Conservation (phyloP, 2,797 vertebrate genomes). For the Thalassophryne amazonica region DNA sequence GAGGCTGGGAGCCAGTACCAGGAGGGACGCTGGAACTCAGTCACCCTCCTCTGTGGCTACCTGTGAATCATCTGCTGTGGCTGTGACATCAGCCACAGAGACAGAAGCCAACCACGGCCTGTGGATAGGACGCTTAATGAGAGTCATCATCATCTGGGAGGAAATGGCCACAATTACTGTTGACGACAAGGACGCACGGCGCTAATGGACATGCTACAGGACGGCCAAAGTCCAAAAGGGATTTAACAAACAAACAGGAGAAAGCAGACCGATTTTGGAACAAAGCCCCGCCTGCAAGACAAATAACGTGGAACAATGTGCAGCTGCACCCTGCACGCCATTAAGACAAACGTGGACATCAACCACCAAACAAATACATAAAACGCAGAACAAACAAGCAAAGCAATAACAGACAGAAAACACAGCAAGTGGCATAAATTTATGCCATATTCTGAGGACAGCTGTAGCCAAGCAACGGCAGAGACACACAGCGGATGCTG, state of each 20-base stretch:
- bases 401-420: conserved; percentile 5
- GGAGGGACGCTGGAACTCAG: too few relatives aligned
- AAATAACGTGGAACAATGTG: conserved; percentile 32
- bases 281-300: conserved; percentile 11
- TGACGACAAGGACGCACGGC: conserved; percentile 10
- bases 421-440: conserved; percentile 29
- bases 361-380: conserved; percentile 12
- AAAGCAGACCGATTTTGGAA: conserved; percentile 8
- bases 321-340: conserved; percentile 2
- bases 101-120: too few relatives aligned
- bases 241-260: conserved; percentile 16
- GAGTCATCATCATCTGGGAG: conserved; percentile 18
- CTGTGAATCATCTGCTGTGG: too few relatives aligned
- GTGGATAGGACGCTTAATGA: too few relatives aligned
- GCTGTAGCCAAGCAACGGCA: conserved; percentile 44
- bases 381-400: background rate
- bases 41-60: too few relatives aligned
- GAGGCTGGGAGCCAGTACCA: too few relatives aligned
- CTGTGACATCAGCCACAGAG: too few relatives aligned
- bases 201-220: conserved; percentile 29
- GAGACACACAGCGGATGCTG: conserved; percentile 6
- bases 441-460: conserved; percentile 7
- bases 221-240: conserved; percentile 32
- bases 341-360: background rate
- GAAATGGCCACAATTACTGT: conserved; percentile 27